These are phyloP conservation scores for Forbesichthys agassizii DNA, from an alignment of 2,113 vertebrate genomes.

Conservation along the genomic window DNA sequence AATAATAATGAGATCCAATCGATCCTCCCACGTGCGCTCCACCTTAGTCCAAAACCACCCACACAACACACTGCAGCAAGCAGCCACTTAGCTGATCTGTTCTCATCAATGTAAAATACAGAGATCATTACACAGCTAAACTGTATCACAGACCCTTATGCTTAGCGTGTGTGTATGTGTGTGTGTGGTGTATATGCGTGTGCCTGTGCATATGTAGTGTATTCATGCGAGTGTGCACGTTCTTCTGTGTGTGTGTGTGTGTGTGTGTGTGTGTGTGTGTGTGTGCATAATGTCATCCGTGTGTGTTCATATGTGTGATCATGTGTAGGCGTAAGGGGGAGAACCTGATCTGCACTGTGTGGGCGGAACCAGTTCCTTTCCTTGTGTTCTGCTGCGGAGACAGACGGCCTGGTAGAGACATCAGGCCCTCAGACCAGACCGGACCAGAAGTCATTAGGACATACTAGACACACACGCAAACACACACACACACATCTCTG, in stretches of 20 bases:
- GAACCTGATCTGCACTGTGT: slow-evolving; percentile 74
- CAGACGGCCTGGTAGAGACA: slow-evolving; percentile 73
- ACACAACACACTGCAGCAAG: slow-evolving; percentile 55
- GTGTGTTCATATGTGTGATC: slow-evolving; percentile 22
- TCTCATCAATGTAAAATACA: slow-evolving; percentile 71
- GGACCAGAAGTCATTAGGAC: slow-evolving; percentile 75
- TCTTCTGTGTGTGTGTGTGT: slow-evolving; percentile 51
- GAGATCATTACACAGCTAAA: slow-evolving; percentile 72
- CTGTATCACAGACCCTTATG: slow-evolving; percentile 64
- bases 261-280: slow-evolving; percentile 40
- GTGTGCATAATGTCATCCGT: slow-evolving; percentile 5
- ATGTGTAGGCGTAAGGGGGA: slow-evolving; percentile 30
- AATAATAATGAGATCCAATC: slow-evolving; percentile 57
- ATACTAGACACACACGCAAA: slow-evolving; percentile 54
- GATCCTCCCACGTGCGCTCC: slow-evolving; percentile 64
- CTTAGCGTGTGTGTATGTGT: slow-evolving; percentile 31
- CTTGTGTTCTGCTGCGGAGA: slow-evolving; percentile 49
- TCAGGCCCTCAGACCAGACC: slow-evolving; percentile 73
- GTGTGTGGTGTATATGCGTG: slow-evolving; percentile 25
- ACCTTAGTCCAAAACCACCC: slow-evolving; percentile 68
- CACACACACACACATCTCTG: not conserved
- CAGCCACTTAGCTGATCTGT: slow-evolving; percentile 71
- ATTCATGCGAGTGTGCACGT: slow-evolving; percentile 34
- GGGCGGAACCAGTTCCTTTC: slow-evolving; percentile 60
- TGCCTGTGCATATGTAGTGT: not conserved